phyloP scores from a whole-genome alignment of 2,888 invertebrate species.

The Cybosia mesomella region DNA sequence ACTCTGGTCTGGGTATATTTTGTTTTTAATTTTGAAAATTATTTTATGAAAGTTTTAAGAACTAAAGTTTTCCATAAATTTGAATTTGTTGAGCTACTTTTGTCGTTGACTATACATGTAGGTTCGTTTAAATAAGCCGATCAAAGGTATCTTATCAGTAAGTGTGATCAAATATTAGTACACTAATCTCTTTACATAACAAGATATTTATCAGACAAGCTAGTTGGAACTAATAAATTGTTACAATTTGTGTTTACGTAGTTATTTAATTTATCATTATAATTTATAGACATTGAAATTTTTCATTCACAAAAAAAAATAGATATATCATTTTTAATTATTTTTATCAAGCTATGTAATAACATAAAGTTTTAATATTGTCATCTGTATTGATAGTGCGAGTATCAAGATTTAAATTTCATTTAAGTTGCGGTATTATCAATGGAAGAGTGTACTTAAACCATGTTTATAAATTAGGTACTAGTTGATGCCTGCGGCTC shows the following conservation, averaged over 20 bases:
- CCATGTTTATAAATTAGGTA: no score
- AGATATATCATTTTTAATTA: not conserved
- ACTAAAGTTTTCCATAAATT: no score
- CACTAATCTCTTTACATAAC: not conserved
- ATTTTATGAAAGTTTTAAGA: no score
- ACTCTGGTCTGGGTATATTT: no score
- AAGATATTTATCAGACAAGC: not conserved
- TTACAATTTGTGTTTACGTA: not conserved
- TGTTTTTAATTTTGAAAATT: no score
- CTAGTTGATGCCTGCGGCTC: no score
- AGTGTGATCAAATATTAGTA: not conserved
- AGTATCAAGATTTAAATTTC: not conserved
- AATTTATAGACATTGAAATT: not conserved
- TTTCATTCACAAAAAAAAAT: not conserved
- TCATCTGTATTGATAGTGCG: slow-evolving; percentile 1
- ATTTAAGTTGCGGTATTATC: slow-evolving; percentile 1
- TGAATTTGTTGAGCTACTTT: not conserved
- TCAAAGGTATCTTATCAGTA: not conserved
- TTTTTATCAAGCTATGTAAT: not conserved
- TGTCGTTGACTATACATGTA: not conserved
- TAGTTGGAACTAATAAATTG: not conserved
- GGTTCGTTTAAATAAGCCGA: not conserved
- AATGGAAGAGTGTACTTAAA: not conserved
- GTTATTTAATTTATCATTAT: not conserved
- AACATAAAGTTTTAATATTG: not conserved